Base-by-base conservation (phyloP, 2,888 invertebrate genomes). In the Linnaemya tessellans region DNA sequence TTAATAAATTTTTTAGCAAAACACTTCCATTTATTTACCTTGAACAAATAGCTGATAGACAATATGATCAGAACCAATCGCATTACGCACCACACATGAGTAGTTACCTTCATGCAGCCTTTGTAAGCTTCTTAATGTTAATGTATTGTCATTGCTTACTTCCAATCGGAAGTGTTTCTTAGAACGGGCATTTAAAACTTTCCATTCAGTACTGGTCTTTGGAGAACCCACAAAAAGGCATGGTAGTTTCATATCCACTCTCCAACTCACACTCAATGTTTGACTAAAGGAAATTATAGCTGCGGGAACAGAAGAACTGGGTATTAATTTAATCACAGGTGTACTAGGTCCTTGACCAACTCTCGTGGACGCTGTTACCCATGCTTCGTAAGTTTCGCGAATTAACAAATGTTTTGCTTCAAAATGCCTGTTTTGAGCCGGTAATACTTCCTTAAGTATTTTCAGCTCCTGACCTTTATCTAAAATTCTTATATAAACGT, bases 351-450 rank as follows among this genome's bases (percentile, higher is more conserved):
- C 95, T 88, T 94, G 94, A 0, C 95, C 95, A 56, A 94, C 93
- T 88, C 94, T 93, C 0, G 95, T 95, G 22, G 94, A 94, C 1
- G 95, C 95, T 1, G 94, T 94, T 3, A 95, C 94, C 93, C 94
- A 94, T 77, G 95, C 94, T 88, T 94, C 94, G 88, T 95, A 95
- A 22, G 94, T 93, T 87, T 94, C 93, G 54, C 93, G 92, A 62
- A 91, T 91, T 84, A 93, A 93, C 75, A 95, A 89, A 73, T 94
- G 94, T 68, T 92, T 93, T 0, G 93, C 93, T 87, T 94, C 93
- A 87, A 94, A 94, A 87, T 94, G 93, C 38, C 93, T 91, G 88
- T 93, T 93, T 82, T 93, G 93, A n/a, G 94, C 93, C 3, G 93
- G 92, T 70, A 93, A 87, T 20, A 92, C 91, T 82, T 92, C 92